phyloP scores from a whole-genome alignment of 1,140 invertebrate genomes.

The Eriosoma lanigerum region DNA sequence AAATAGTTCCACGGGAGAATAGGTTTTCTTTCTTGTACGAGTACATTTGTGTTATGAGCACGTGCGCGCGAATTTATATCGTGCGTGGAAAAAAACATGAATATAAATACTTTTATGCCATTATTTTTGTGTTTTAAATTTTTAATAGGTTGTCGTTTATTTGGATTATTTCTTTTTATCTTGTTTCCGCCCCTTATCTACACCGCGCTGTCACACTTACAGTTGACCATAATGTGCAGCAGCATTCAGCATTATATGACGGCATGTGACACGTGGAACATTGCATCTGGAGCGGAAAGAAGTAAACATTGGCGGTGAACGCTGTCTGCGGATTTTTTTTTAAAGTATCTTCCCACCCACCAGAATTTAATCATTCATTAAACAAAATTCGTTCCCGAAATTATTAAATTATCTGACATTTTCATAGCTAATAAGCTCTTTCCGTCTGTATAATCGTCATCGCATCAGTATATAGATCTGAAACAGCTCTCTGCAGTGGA shows the following conservation, averaged over 20 bases:
- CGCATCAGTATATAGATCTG: background rate
- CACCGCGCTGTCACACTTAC: background rate
- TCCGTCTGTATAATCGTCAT: no score
- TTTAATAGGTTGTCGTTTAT: slow-evolving; percentile 6
- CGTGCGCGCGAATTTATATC: background rate
- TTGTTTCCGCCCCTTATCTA: background rate
- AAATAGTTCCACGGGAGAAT: background rate
- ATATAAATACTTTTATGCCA: background rate
- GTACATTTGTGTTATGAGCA: background rate
- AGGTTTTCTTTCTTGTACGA: background rate
- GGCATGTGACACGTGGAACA: background rate
- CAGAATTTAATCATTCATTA: background rate
- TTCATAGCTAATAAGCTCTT: background rate
- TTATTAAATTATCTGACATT: slow-evolving; percentile 2
- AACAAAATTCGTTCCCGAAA: background rate
- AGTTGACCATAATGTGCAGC: background rate
- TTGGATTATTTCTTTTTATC: slow-evolving; percentile 1
- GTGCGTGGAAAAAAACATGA: background rate
- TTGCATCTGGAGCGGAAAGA: slow-evolving; percentile 11
- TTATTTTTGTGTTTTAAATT: background rate
- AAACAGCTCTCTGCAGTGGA: slow-evolving; percentile 1
- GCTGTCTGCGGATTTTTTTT: background rate
- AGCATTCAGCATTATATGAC: background rate
- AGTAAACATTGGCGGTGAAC: background rate
- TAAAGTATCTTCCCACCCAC: background rate